Conservation (phyloP, 2,888 invertebrate genomes). For the Laothoe populi region DNA sequence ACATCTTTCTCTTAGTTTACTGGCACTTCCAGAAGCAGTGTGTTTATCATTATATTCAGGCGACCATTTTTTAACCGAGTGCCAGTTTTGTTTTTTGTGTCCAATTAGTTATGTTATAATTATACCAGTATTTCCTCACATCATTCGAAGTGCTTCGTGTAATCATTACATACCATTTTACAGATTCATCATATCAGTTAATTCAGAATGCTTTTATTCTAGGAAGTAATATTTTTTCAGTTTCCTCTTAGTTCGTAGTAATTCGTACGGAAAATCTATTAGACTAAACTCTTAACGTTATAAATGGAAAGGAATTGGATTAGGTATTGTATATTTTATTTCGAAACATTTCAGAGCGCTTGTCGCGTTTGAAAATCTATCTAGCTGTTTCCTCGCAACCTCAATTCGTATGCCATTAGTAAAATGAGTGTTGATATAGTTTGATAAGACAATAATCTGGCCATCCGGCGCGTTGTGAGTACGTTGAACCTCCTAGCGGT, state of each 20-base stretch:
- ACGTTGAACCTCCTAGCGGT: conserved; percentile 18
- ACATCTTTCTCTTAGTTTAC: neutral
- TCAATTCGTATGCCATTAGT: conserved; percentile 2
- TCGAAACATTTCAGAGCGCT: neutral
- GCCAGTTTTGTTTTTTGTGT: neutral
- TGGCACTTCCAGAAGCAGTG: neutral
- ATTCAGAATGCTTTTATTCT: too few species aligned
- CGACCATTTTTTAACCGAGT: neutral
- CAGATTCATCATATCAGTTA: too few species aligned
- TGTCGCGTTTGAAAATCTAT: neutral
- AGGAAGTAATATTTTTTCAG: too few species aligned
- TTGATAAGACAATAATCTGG: conserved; percentile 8
- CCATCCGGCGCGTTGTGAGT: conserved; percentile 2
- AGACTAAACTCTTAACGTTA: too few species aligned
- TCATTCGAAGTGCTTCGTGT: neutral
- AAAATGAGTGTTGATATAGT: neutral
- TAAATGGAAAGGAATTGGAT: too few species aligned
- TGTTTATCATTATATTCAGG: neutral
- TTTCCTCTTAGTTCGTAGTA: too few species aligned
- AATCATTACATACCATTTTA: neutral
- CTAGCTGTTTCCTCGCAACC: neutral
- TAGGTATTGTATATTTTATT: neutral
- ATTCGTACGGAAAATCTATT: too few species aligned
- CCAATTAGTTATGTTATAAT: neutral
- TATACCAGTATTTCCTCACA: too few species aligned